These are phyloP conservation scores for Ceramica pisi DNA, from an alignment of 2,888 invertebrate genomes.

Conservation along the genomic window DNA sequence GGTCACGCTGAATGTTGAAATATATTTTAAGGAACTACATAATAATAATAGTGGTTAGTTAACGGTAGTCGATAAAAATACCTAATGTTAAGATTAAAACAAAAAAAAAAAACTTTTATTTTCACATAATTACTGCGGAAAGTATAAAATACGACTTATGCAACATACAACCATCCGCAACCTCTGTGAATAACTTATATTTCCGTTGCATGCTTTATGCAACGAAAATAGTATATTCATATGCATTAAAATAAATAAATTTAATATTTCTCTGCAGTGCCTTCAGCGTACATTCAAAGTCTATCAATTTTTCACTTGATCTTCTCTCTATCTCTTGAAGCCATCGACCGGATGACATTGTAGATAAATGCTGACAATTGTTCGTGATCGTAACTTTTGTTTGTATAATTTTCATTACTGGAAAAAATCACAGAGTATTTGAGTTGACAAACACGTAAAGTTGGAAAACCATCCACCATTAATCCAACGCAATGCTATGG, in stretches of 20 bases:
- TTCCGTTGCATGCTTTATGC: background rate
- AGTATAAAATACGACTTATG: background rate
- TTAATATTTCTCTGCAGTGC: background rate
- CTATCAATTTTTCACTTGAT: slow-evolving; percentile 23
- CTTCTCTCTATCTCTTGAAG: slow-evolving; percentile 11
- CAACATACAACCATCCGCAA: background rate
- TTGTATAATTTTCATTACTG: background rate
- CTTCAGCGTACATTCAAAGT: slow-evolving; percentile 19
- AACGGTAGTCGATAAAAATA: background rate
- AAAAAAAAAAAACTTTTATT: background rate
- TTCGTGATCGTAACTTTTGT: slow-evolving; percentile 2
- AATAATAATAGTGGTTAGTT: background rate
- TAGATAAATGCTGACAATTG: slow-evolving; percentile 4
- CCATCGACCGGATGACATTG: slow-evolving; percentile 28
- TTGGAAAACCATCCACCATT: background rate
- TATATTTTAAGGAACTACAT: background rate
- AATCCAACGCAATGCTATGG: too few species aligned
- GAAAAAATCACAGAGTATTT: background rate
- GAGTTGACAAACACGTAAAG: too few species aligned
- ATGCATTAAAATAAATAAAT: slow-evolving; percentile 16
- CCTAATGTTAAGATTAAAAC: too few species aligned
- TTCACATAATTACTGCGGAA: slow-evolving; percentile 7
- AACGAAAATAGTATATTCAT: slow-evolving; percentile 13
- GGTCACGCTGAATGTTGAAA: background rate
- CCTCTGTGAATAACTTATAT: background rate